Conservation (phyloP, 1,140 invertebrate species). For the Chrysomallon squamiferum region DNA sequence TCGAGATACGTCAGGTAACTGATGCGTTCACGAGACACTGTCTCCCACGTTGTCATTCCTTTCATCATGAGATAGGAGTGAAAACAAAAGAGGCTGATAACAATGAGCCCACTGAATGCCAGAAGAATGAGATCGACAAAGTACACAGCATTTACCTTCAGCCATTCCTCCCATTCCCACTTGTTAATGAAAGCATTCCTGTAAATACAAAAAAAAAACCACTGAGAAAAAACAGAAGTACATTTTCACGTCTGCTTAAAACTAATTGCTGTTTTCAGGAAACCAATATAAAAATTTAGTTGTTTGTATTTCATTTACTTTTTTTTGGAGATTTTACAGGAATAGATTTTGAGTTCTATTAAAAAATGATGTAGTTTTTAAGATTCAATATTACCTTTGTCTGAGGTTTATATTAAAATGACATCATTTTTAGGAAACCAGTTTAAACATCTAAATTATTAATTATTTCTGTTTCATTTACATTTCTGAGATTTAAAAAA, state of each 20-base stretch:
- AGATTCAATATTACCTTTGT: too few species aligned
- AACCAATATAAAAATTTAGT: neutral
- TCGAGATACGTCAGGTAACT: slow-evolving; percentile 60
- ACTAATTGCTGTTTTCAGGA: neutral
- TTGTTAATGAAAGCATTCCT: slow-evolving; percentile 43
- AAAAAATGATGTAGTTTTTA: too few species aligned
- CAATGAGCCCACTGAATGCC: slow-evolving; percentile 42
- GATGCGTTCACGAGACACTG: slow-evolving; percentile 56
- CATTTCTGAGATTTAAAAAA: too few species aligned
- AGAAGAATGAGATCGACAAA: slow-evolving; percentile 50
- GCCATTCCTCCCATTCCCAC: slow-evolving; percentile 48
- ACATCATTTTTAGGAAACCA: too few species aligned
- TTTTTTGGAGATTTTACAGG: too few species aligned
- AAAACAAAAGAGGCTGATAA: slow-evolving; percentile 48
- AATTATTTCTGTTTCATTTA: too few species aligned
- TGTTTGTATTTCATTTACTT: too few species aligned
- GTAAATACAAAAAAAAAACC: slow-evolving; percentile 9
- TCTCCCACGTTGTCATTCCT: slow-evolving; percentile 62
- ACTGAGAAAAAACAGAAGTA: neutral
- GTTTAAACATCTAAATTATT: too few species aligned
- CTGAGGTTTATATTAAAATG: too few species aligned
- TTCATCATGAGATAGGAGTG: slow-evolving; percentile 59
- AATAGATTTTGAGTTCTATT: too few species aligned
- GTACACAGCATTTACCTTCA: slow-evolving; percentile 46
- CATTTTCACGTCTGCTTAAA: slow-evolving; percentile 11